Conservation (phyloP, 2,797 vertebrate genomes). For the Sarcophilus harrisii region DNA sequence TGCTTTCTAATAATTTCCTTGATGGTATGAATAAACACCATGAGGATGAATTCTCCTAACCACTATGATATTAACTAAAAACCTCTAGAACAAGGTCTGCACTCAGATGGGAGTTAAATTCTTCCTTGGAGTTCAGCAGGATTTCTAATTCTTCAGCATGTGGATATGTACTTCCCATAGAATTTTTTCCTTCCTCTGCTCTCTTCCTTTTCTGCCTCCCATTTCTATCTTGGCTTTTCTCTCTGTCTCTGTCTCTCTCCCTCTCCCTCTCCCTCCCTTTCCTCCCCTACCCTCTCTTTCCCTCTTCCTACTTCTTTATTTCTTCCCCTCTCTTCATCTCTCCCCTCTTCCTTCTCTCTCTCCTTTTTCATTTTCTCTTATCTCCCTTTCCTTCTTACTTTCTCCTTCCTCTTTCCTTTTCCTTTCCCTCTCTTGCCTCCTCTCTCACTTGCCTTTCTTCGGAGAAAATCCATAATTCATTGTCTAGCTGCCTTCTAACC, state of each 20-base stretch:
- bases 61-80: neutral
- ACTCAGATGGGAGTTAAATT: neutral
- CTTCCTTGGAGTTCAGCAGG: neutral
- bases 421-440: neutral
- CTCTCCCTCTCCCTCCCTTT: neutral
- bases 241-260: no score
- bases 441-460: neutral
- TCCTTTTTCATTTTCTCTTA: neutral
- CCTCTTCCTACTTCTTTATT: rapidly evolving
- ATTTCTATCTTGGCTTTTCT: neutral
- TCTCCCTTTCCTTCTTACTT: neutral
- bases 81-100: neutral
- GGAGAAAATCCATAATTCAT: neutral
- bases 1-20: neutral
- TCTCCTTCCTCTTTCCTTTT: no score
- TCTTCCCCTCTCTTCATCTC: neutral
- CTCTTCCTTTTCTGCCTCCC: neutral
- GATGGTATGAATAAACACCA: neutral
- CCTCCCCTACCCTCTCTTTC: rapidly evolving
- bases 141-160: neutral
- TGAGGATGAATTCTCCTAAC: neutral
- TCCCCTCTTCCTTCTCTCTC: no score
- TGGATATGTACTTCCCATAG: neutral
- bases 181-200: neutral
- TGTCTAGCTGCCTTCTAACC: neutral